Base-by-base conservation (phyloP, 2,113 vertebrate species). In the Accipiter cooperii region DNA sequence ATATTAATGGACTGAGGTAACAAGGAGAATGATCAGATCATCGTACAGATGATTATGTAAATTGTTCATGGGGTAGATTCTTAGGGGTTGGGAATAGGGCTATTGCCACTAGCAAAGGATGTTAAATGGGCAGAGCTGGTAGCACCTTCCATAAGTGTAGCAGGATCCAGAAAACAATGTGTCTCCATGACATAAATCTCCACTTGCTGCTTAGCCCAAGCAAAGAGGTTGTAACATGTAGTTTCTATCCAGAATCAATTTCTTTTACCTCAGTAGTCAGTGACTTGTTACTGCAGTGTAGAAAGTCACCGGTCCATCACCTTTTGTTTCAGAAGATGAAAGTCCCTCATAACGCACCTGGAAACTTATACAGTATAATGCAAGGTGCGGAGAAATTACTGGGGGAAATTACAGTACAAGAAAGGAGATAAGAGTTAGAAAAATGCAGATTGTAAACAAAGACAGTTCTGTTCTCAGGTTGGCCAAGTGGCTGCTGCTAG, bases 371-470 rank as follows among this genome's bases (percentile, higher is more conserved):
- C 8, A 51, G 47, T 20, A 8, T 52, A 93, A 78, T 26, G 34
- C 61, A 54, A 93, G 17, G 28, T 74, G 33, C 2, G 1, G 84
- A 95, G 87, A 90, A 92, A 92, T n/a, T n/a, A 36, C 17, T 65
- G 58, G 44, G 85, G 52, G 44, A 96, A 96, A 89, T 94, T 71
- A 83, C 36, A 77, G 74, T 69, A 66, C 70, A 93, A 91, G 70
- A 75, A 63, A 82, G 36, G 61, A 96, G 91, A 91, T 96, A 96
- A 95, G 84, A 76, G 40, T 79, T 71, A 82, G 74, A 84, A 96
- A 96, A 96, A 94, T 73, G 95, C 61, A 49, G 89, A n/a, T 76
- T 84, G 90, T 95, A 95, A 95, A 97, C 95, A 97, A 94, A 97
- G 97, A 84, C 11, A 0, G 65, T 87, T 94, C 96, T 96, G 91